These are phyloP conservation scores for Phaetusa simplex DNA, from an alignment of 2,113 vertebrate species.

Conservation along the genomic window DNA sequence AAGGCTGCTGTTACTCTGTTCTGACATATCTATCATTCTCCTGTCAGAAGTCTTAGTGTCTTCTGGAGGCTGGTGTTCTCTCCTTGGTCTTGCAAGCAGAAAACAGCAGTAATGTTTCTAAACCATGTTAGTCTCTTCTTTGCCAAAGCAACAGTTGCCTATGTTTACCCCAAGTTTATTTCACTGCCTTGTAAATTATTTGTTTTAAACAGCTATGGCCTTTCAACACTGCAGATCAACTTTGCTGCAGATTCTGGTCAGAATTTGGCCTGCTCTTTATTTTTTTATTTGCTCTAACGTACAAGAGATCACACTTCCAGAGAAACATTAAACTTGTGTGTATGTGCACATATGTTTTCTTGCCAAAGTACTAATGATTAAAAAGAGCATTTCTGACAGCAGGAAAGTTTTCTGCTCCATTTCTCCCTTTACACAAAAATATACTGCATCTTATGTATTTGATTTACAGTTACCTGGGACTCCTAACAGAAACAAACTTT, in stretches of 20 bases:
- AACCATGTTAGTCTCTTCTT: not conserved
- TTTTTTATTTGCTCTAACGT: constrained; percentile 77
- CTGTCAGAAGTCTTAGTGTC: not conserved
- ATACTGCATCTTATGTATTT: not conserved
- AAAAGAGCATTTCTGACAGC: constrained; percentile 65
- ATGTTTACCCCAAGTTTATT: constrained; percentile 25
- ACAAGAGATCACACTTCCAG: constrained; percentile 63
- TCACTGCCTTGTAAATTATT: constrained; percentile 12
- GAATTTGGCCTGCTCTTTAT: constrained; percentile 48
- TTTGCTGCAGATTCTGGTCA: constrained; percentile 16
- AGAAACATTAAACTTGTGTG: constrained; percentile 62
- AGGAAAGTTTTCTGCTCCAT: constrained; percentile 65
- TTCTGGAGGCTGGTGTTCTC: not conserved
- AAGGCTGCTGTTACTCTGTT: not conserved
- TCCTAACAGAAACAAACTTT: not conserved
- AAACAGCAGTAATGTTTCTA: not conserved
- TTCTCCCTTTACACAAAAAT: not conserved
- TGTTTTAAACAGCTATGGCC: not conserved
- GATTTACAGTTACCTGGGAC: not conserved
- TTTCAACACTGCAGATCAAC: constrained; percentile 5
- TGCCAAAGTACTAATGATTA: constrained; percentile 60
- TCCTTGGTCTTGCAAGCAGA: not conserved
- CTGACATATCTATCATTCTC: not conserved
- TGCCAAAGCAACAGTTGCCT: constrained; percentile 6
- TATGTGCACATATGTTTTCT: constrained; percentile 21